Evolutionary conservation across 1,140 invertebrate species (phyloP), one percentile per base, ranked within the genome.

Genomic region (Bombyx mandarina): DNA sequence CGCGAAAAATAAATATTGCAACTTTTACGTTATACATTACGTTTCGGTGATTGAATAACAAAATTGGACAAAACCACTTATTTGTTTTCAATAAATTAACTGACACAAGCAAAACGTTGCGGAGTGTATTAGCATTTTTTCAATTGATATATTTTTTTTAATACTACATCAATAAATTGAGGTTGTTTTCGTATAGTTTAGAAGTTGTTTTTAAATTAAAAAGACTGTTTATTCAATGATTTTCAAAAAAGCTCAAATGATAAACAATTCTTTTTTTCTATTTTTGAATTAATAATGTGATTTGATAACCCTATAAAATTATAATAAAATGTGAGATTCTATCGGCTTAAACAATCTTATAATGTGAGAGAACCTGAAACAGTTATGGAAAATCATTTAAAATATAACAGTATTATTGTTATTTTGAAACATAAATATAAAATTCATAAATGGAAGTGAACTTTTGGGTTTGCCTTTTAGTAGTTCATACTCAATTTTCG

Each of bases 381-480:
- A 79, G 77, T 77, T 69, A 85, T 86, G 82, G 82, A 81, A 79
- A 66, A 76, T 52, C 63, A 82, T 80, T 35, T 35, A 35, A 76
- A 64, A 55, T 50, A 56, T 47, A 45, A 48, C 56, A 49, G 61
- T 63, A 61, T 54, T 54, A 48, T 71, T 69, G 58, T 61, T 77
- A 70, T 71, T 64, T 66, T 79, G 70, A 80, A 71, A 54, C 54
- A 63, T 67, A 62, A 63, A 65, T 77, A 35, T 35, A 35, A 35
- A 3, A 35, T 35, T 66, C 72, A 83, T 86, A 86, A 84, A 86
- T 86, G 83, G 83, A 86, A 77, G 78, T 84, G 72, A 75, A 78
- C 65, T 73, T 82, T 66, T 77, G 74, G 75, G 73, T 65, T 56
- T 78, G 62, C 70, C 61, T 83, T 52, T 67, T 82, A 44, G 57